Evolutionary conservation across 1,140 invertebrate genomes (phyloP).

Genomic region (Drosophila obscura): DNA sequence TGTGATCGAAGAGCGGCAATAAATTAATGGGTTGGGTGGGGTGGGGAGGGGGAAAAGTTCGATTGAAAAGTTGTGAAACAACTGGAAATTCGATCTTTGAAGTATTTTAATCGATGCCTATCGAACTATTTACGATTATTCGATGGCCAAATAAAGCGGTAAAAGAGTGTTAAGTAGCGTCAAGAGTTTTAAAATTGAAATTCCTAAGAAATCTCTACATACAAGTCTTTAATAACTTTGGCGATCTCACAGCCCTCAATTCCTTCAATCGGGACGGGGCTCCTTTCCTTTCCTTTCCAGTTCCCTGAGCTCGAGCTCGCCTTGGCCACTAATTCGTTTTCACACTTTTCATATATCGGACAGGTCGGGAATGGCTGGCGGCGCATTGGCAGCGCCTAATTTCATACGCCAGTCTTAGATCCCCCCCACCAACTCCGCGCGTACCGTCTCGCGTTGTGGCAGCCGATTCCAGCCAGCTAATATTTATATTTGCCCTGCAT

Average conservation of each 20-base stretch:
- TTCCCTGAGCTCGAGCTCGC: conserved; percentile 24
- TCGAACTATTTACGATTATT: no score
- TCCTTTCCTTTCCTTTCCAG: conserved; percentile 11
- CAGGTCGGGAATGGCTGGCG: conserved; percentile 56
- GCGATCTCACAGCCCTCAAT: conserved; percentile 34
- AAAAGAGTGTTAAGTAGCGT: no score
- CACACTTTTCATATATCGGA: conserved; percentile 73
- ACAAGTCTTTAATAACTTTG: conserved; percentile 28
- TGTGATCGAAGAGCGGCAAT: conserved; percentile 13
- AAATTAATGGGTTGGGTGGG: no score
- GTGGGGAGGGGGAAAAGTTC: background rate
- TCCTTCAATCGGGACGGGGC: conserved; percentile 4
- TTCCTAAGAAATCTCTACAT: conserved; percentile 14
- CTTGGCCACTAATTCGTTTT: conserved; percentile 69
- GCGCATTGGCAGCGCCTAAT: conserved; percentile 64
- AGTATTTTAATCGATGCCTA: background rate
- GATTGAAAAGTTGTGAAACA: no score
- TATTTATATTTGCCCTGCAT: conserved; percentile 82
- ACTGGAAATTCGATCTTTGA: background rate
- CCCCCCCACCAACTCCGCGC: background rate
- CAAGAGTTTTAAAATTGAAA: no score
- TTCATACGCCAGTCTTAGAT: conserved; percentile 58
- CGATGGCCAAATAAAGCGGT: no score
- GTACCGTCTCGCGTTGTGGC: conserved; percentile 5
- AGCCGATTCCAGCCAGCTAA: conserved; percentile 46